Evolutionary conservation across 2,888 invertebrate species (phyloP).

Genomic region (Drosophila planitibia): DNA sequence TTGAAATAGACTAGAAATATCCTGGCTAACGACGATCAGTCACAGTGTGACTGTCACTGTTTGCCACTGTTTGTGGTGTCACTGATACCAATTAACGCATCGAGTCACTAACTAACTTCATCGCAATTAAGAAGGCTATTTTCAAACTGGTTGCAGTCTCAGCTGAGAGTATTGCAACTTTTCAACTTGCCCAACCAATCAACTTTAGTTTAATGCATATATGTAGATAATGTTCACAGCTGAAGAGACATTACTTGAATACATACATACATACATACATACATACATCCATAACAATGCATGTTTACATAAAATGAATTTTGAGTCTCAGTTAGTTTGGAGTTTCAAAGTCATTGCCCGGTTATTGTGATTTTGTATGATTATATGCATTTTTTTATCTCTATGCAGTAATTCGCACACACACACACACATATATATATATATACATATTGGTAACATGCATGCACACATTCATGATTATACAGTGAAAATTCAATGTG

Average conservation of each 20-base stretch:
- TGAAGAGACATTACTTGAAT: neutral
- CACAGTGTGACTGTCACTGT: neutral
- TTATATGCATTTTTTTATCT: conserved; percentile 24
- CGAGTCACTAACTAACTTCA: neutral
- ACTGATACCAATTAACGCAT: neutral
- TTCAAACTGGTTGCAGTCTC: neutral
- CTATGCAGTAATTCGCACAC: conserved; percentile 40
- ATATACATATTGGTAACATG: conserved; percentile 14
- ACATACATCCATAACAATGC: neutral
- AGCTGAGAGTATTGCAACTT: neutral
- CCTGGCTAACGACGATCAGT: neutral
- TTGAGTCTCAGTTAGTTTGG: conserved; percentile 15
- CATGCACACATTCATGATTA: conserved; percentile 48
- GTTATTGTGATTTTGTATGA: conserved; percentile 26
- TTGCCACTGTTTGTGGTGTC: neutral
- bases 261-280: neutral
- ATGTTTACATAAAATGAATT: conserved; percentile 16
- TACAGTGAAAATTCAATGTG: conserved; percentile 67
- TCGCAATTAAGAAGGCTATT: neutral
- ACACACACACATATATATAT: conserved; percentile 13
- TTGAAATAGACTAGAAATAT: neutral
- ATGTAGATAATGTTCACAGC: neutral
- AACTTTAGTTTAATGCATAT: neutral
- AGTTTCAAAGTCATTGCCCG: conserved; percentile 42
- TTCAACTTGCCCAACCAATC: neutral